phyloP scores from a whole-genome alignment of 2,888 invertebrate genomes.

The Plagodis dolabraria region DNA sequence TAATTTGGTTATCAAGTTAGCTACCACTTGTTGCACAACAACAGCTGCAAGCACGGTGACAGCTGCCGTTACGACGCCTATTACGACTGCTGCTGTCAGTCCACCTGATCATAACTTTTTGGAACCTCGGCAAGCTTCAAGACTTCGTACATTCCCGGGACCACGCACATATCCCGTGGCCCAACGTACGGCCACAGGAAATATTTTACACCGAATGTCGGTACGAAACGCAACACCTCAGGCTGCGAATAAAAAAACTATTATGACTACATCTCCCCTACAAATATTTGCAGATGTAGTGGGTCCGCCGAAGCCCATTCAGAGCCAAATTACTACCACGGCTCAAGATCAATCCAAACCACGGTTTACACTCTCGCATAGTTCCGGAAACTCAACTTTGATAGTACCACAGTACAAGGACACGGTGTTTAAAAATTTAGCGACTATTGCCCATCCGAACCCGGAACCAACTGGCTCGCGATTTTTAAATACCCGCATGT shows the following conservation, averaged over 20 bases:
- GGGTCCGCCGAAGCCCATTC: constrained; percentile 8
- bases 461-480: constrained; percentile 5
- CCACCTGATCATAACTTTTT: constrained; percentile 6
- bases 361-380: constrained; percentile 8
- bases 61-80: constrained; percentile 8
- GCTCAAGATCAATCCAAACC: background rate
- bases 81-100: constrained; percentile 8
- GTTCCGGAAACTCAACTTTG: constrained; percentile 13
- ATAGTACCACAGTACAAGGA: constrained; percentile 34
- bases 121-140: constrained; percentile 5
- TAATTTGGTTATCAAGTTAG: constrained; percentile 17
- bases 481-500: background rate
- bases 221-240: constrained; percentile 12
- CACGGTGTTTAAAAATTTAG: constrained; percentile 29
- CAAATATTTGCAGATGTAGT: constrained; percentile 23
- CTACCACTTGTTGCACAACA: background rate
- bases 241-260: constrained; percentile 5
- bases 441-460: constrained; percentile 20
- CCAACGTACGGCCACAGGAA: constrained; percentile 12
- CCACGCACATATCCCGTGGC: constrained; percentile 22
- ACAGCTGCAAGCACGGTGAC: constrained; percentile 4
- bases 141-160: constrained; percentile 28
- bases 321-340: constrained; percentile 4
- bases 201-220: background rate
- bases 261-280: constrained; percentile 11